Evolutionary conservation across 37 sponge, comb jelly and placozoan genomes (phyloP).

Genomic region (Theonella swinhoei): DNA sequence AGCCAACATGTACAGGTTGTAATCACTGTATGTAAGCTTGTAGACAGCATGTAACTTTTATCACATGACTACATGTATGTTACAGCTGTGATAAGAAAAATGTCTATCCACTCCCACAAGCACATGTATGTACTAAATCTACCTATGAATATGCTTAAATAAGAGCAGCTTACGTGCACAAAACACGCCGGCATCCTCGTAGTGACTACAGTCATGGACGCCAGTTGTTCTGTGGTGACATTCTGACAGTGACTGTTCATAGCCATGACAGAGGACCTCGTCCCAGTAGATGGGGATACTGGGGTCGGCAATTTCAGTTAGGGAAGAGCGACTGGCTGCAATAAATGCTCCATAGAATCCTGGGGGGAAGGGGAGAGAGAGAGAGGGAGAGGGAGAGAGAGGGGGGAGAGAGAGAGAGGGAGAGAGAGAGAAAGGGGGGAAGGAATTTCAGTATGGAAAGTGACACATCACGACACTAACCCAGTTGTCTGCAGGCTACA

Average conservation of each 20-base stretch:
- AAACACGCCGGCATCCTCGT: conserved; percentile 78
- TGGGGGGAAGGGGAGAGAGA: background rate
- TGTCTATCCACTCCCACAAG: background rate
- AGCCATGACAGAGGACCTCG: conserved; percentile 60
- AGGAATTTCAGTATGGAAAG: background rate
- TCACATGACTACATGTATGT: background rate
- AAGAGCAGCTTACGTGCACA: conserved; percentile 48
- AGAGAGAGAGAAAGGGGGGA: background rate
- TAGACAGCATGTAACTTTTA: too few relatives aligned
- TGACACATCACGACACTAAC: conserved; percentile 31
- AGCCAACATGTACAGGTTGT: too few relatives aligned
- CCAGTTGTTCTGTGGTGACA: conserved; percentile 62
- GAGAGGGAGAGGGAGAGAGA: background rate
- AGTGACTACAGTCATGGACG: conserved; percentile 52
- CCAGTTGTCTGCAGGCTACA: conserved; percentile 60
- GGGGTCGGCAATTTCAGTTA: background rate
- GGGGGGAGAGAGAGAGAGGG: background rate
- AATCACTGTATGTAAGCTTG: too few relatives aligned
- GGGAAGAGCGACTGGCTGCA: background rate
- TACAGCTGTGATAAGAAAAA: background rate
- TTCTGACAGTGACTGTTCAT: conserved; percentile 46
- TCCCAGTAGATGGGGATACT: conserved; percentile 51
- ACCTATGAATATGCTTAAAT: background rate
- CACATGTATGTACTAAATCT: background rate
- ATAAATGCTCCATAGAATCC: conserved; percentile 43